A percentile compares a stretch with the other conserved stretches of the same genome.
Evolutionary conservation across 2,113 vertebrate genomes (phyloP).

Genomic region (Erinaceus europaeus): DNA sequence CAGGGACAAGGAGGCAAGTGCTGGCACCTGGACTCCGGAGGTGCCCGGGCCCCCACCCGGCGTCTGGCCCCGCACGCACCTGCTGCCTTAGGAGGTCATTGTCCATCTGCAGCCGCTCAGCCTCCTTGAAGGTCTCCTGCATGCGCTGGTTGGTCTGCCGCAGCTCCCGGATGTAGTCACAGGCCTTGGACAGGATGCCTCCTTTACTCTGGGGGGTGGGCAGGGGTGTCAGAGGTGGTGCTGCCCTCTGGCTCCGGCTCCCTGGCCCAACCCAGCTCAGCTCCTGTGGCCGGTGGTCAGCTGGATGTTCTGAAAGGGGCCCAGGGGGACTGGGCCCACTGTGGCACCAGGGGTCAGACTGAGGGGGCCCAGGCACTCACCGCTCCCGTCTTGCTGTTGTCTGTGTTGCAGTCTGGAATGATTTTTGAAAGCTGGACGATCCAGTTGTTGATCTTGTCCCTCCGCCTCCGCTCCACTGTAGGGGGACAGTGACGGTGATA

Average conservation of each 20-base stretch:
- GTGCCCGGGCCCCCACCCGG: fast-evolving
- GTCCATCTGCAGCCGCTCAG: constrained; percentile 91
- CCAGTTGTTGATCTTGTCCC: constrained; percentile 97
- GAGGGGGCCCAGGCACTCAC: constrained; percentile 76
- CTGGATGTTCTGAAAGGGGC: not conserved
- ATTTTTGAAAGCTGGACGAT: constrained; percentile 94
- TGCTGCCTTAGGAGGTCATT: constrained; percentile 91
- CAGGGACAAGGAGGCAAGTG: not conserved
- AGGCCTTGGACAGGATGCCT: constrained; percentile 94
- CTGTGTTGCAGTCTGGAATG: constrained; percentile 92
- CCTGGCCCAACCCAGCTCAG: not conserved
- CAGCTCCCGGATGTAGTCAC: constrained; percentile 93
- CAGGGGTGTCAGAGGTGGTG: not conserved
- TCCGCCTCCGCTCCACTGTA: constrained; percentile 90
- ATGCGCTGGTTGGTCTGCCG: constrained; percentile 91
- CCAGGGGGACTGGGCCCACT: fast-evolving
- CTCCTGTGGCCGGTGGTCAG: fast-evolving
- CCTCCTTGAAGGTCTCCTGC: constrained; percentile 90
- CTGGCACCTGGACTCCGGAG: not conserved
- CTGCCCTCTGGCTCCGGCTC: not conserved
- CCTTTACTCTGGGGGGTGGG: constrained; percentile 89
- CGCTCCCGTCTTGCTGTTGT: constrained; percentile 91
- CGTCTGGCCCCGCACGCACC: constrained; percentile 72
- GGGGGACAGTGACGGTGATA: not conserved
- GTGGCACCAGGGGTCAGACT: not conserved